Evolutionary conservation across 2,797 vertebrate species (phyloP).

Genomic region (Antrozous pallidus): DNA sequence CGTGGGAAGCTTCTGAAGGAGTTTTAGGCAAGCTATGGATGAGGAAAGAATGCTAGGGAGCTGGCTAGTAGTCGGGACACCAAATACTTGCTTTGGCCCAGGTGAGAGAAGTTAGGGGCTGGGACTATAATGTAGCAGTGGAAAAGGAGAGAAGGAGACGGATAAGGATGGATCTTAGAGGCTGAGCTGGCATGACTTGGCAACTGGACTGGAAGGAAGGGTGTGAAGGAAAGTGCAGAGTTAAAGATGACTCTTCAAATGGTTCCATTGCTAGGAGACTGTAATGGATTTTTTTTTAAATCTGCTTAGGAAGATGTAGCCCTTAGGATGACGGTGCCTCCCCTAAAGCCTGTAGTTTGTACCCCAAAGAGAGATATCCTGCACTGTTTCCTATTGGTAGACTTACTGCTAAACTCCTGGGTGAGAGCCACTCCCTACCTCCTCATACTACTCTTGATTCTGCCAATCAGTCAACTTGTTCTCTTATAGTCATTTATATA

Average conservation of each 20-base stretch:
- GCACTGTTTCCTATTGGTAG: background rate
- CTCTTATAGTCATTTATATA: background rate
- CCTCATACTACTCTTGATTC: background rate
- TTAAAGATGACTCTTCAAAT: background rate
- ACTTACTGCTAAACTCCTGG: background rate
- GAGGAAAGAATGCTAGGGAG: background rate
- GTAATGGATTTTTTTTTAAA: background rate
- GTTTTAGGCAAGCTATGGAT: background rate
- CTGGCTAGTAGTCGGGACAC: background rate
- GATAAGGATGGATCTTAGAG: background rate
- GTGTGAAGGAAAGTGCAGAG: background rate
- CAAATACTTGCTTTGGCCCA: background rate
- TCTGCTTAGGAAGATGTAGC: background rate
- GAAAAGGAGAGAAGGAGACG: background rate
- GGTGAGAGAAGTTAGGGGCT: background rate
- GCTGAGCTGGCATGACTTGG: background rate
- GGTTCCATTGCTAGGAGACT: background rate
- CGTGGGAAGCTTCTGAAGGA: background rate
- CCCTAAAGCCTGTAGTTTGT: no score
- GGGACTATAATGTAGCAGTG: no score
- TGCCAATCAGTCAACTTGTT: background rate
- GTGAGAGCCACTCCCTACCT: background rate
- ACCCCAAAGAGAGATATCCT: background rate
- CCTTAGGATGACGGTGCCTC: fast-evolving
- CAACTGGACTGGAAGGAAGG: background rate